Evolutionary conservation across 2,113 vertebrate genomes (phyloP).

Genomic region (Ellobius talpinus): DNA sequence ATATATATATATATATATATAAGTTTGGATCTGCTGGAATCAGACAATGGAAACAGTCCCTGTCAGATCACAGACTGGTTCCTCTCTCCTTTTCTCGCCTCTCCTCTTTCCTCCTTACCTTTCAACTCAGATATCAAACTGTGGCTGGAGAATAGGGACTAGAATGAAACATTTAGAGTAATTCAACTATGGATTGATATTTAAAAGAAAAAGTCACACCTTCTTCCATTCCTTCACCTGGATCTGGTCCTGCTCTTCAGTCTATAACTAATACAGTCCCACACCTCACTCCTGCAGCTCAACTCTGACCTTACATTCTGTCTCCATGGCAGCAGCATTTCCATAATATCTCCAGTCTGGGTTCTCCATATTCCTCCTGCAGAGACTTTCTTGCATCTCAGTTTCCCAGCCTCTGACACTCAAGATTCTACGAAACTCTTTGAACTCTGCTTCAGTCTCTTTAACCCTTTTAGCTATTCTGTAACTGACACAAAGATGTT

Average conservation of each 20-base stretch:
- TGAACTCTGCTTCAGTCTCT: background rate
- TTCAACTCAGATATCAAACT: background rate
- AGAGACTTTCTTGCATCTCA: background rate
- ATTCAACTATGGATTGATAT: background rate
- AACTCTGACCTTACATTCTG: background rate
- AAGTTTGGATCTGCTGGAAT: background rate
- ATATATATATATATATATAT: background rate
- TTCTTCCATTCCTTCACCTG: background rate
- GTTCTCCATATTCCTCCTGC: background rate
- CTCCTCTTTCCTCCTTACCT: background rate
- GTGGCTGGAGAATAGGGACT: background rate
- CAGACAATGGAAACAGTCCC: background rate
- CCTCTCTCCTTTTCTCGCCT: background rate
- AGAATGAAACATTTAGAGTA: background rate
- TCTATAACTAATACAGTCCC: background rate
- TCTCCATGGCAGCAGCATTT: background rate
- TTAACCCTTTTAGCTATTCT: background rate
- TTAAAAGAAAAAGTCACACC: background rate
- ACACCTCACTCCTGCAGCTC: too few relatives aligned
- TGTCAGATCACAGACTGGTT: background rate
- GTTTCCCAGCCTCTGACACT: background rate
- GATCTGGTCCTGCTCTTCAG: background rate
- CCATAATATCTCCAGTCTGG: background rate
- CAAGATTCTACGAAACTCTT: background rate
- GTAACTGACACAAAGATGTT: background rate